Base-by-base conservation (phyloP, 1,140 invertebrate genomes). In the Bombus pascuorum region DNA sequence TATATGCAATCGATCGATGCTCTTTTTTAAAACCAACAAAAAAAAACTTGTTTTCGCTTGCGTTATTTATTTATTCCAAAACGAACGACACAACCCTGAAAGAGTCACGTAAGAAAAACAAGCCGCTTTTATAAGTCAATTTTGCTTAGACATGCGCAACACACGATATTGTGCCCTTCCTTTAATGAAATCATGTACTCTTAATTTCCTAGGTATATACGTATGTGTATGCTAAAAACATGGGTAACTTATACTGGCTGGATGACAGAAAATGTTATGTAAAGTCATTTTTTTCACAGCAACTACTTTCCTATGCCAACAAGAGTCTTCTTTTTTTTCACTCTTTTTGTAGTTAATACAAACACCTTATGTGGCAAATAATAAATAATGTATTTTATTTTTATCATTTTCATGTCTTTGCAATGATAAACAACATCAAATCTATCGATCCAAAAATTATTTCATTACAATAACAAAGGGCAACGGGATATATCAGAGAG, bases 111-210 rank as follows among this genome's bases (percentile, higher is more conserved):
- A 77, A 78, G 65, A 57, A 42, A 53, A 32, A n/a, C 34, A 83
- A 70, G 37, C 12, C 44, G 74, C 42, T 66, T 78, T 83, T 71
- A 76, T 83, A 59, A 83, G 82, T 78, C 75, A 78, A 78, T 83
- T 83, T 78, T 83, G 37, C 39, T 71, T 34, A 78, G 65, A 78
- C 82, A 84, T 71, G 82, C 82, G 82, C 82, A 71, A 53, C 12
- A 37, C 62, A 47, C 62, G 25, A 39, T 57, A 42, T 34, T 34
- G 18, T 15, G 53, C 53, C 65, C 75, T 79, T 79, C 75, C 37
- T 53, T 71, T 79, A 47, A 79, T 62, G 22, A 83, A 70, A 44
- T 78, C 39, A 66, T 59, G 37, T 71, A 10, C 34, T 39, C n/a
- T 70, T 74, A 85, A 81, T 59, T 53, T 85, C 57, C n/a, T 81